Conservation (phyloP, 1,140 invertebrate species). For the Drosophila mojavensis region DNA sequence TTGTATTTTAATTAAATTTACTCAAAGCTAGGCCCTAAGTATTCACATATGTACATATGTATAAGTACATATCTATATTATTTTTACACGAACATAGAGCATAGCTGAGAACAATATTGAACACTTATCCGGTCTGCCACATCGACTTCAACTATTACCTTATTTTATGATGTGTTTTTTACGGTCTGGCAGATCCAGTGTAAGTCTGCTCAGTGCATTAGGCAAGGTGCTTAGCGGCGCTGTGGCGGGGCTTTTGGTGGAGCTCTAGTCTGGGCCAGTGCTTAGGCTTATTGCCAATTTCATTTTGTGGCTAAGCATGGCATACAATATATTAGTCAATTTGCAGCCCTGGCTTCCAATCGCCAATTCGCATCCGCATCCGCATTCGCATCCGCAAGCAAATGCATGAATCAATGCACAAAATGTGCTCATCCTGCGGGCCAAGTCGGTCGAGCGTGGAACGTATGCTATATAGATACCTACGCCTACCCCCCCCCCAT, state of each 20-base stretch:
- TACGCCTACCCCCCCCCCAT: too few species aligned
- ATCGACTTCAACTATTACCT: too few species aligned
- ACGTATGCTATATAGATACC: slow-evolving; percentile 25
- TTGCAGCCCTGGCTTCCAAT: slow-evolving; percentile 33
- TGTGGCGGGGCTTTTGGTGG: not conserved
- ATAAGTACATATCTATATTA: too few species aligned
- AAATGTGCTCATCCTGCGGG: slow-evolving; percentile 42
- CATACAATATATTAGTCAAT: slow-evolving; percentile 62
- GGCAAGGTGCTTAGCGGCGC: not conserved
- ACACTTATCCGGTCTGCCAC: not conserved
- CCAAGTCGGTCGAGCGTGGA: not conserved
- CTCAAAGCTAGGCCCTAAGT: too few species aligned
- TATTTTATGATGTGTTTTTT: not conserved
- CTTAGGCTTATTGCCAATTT: slow-evolving; percentile 31
- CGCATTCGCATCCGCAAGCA: slow-evolving; percentile 33
- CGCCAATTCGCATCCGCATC: slow-evolving; percentile 17
- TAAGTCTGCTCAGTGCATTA: not conserved
- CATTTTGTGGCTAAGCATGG: slow-evolving; percentile 49
- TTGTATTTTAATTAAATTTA: too few species aligned
- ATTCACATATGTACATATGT: too few species aligned
- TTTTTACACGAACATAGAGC: too few species aligned
- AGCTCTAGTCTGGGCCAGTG: slow-evolving; percentile 30
- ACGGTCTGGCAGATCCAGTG: not conserved
- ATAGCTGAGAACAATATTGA: too few species aligned
- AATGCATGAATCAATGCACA: slow-evolving; percentile 61